Evolutionary conservation across 2,888 invertebrate genomes (phyloP), one percentile per base, ranked within the genome.

Genomic region (Tachina grossa): DNA sequence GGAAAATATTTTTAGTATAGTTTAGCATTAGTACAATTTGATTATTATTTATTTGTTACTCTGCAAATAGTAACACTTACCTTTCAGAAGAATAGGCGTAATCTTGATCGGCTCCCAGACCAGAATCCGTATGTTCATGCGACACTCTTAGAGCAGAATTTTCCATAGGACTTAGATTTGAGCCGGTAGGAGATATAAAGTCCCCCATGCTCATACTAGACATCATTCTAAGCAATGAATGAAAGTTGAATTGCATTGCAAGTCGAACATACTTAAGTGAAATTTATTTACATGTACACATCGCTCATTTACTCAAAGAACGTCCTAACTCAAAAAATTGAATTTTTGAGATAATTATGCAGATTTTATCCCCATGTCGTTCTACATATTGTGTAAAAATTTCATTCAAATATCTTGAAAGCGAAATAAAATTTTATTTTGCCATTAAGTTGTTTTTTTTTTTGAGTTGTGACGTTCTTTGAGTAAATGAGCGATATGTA

Each of bases 101-200:
- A 89, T 96, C 96, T 91, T 96, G 96, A 92, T 96, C 96, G 19
- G 95, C 95, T 63, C 96, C 96, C 8, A 96, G 93, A 0, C 96
- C 96, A 0, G 96, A 96, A 91, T 96, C 96, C 0, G 96, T 96
- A 89, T 96, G 96, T 89, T 96, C 96, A 88, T 96, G 96, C 41
- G 95, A 96, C 49, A 95, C 95, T 86, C 95, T 92, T 16, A 94
- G 92, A 0, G 93, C 92, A 0, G 92, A 92, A 66, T 92, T 92
- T 84, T 93, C 93, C 85, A 93, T 85, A 1, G 92, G 92, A 88
- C 92, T 93, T 5, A 93, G 88, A 88, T 92, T 92, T 2, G 92
- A 92, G 59, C 92, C 92, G 5, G 93, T 93, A 49, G 93, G 92
- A 5, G 92, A 92, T 65, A 92, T 92, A 77, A 93, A 93, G 80